Percentiles rank a stretch among this genome's conserved stretches.
phyloP scores from a whole-genome alignment of 1,140 invertebrate species.

The Ptiloglossa arizonensis region DNA sequence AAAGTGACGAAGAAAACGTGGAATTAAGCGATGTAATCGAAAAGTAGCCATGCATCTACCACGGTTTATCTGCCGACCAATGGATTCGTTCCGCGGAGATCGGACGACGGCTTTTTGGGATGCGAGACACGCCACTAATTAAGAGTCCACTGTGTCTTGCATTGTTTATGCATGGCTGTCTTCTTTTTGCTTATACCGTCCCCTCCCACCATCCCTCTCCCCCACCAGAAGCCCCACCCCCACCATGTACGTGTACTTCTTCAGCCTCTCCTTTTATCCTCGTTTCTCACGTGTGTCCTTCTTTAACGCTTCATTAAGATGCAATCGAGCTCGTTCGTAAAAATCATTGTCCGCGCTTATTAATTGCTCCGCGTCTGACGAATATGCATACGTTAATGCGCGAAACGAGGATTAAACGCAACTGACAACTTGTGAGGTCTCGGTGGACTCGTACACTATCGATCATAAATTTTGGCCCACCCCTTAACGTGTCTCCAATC shows the following conservation, averaged over 20 bases:
- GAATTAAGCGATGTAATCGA: constrained; percentile 14
- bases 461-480: background rate
- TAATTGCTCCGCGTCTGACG: background rate
- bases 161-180: constrained; percentile 42
- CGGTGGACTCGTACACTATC: background rate
- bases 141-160: constrained; percentile 40
- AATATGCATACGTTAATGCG: constrained; percentile 6
- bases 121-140: constrained; percentile 32
- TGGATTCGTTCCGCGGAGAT: constrained; percentile 33
- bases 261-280: background rate
- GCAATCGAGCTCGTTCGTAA: constrained; percentile 1
- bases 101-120: constrained; percentile 1
- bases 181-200: constrained; percentile 16
- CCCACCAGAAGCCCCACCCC: too few relatives aligned
- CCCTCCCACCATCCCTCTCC: too few relatives aligned
- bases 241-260: background rate
- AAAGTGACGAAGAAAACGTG: background rate
- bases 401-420: background rate
- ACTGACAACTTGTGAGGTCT: background rate
- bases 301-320: constrained; percentile 8
- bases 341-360: constrained; percentile 11
- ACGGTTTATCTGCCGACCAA: constrained; percentile 5
- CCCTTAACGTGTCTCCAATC: too few relatives aligned
- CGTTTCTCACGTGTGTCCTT: background rate
- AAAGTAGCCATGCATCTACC: constrained; percentile 4